phyloP scores from a whole-genome alignment of 2,797 vertebrate species.

The Mormyrus proboscirostris region DNA sequence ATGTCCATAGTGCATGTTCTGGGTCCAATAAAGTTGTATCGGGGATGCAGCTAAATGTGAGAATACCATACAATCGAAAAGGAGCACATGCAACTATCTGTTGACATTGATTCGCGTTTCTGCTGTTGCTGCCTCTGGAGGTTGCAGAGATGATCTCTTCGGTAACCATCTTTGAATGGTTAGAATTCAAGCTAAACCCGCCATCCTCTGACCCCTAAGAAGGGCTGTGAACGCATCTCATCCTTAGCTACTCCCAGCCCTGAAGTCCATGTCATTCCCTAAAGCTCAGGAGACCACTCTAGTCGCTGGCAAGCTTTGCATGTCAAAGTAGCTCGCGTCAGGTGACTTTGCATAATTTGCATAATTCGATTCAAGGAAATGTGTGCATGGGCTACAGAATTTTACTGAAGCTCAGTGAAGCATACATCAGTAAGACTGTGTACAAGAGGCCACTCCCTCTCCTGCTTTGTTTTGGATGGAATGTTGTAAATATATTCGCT shows the following conservation, averaged over 20 bases:
- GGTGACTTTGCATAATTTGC: constrained; percentile 73
- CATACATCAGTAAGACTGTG: constrained; percentile 48
- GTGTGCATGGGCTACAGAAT: constrained; percentile 61
- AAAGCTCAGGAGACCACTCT: constrained; percentile 53
- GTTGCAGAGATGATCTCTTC: background rate
- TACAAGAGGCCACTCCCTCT: constrained; percentile 21
- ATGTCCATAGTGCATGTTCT: too few relatives aligned
- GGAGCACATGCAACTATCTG: background rate
- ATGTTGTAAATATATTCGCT: background rate
- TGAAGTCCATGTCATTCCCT: constrained; percentile 46
- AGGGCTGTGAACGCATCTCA: background rate
- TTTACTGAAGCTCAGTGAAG: constrained; percentile 62
- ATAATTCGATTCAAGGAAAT: constrained; percentile 73
- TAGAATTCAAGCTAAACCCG: background rate
- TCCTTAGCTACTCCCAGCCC: constrained; percentile 6
- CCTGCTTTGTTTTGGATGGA: background rate
- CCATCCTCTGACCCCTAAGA: background rate
- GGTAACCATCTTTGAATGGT: background rate
- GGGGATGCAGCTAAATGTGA: background rate
- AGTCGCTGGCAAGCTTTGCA: constrained; percentile 56
- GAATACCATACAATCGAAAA: background rate
- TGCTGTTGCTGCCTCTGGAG: background rate
- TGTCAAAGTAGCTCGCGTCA: constrained; percentile 60
- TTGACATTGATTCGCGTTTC: background rate
- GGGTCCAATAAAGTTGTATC: background rate